Conservation (phyloP, 2,888 invertebrate genomes). For the Chorisops tibialis region DNA sequence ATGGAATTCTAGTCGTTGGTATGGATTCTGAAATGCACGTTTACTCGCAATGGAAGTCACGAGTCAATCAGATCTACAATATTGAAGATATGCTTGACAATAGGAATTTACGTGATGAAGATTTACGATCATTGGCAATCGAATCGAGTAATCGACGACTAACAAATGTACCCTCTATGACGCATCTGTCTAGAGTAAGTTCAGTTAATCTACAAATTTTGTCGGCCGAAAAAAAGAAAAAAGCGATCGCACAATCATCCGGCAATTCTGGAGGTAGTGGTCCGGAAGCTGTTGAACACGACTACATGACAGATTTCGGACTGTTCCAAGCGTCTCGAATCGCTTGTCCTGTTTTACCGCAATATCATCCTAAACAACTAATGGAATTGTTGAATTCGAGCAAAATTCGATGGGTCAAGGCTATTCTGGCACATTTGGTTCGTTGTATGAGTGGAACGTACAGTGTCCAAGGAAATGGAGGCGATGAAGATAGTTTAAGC, state of each 20-base stretch:
- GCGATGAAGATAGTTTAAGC: conserved; percentile 61
- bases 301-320: conserved; percentile 91
- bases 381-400: conserved; percentile 98
- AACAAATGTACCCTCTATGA: conserved; percentile 73
- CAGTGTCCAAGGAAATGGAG: conserved; percentile 53
- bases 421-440: conserved; percentile 94
- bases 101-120: conserved; percentile 68
- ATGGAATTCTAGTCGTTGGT: conserved; percentile 95
- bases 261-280: conserved; percentile 37
- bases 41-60: conserved; percentile 94
- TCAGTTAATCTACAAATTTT: conserved; percentile 79
- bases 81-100: conserved; percentile 70
- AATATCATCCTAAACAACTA: conserved; percentile 98
- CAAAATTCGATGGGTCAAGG: conserved; percentile 96
- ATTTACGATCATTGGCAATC: conserved; percentile 62
- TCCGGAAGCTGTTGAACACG: conserved; percentile 57
- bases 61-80: conserved; percentile 49
- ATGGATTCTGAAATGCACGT: conserved; percentile 99
- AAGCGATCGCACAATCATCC: conserved; percentile 53
- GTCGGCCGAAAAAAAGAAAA: conserved; percentile 66
- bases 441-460: conserved; percentile 68
- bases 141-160: conserved; percentile 66
- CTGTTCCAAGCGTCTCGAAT: conserved; percentile 96
- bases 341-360: conserved; percentile 95
- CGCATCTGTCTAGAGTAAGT: conserved; percentile 77